Evolutionary conservation across 2,797 vertebrate species (phyloP).

Genomic region (Fundulus diaphanus): DNA sequence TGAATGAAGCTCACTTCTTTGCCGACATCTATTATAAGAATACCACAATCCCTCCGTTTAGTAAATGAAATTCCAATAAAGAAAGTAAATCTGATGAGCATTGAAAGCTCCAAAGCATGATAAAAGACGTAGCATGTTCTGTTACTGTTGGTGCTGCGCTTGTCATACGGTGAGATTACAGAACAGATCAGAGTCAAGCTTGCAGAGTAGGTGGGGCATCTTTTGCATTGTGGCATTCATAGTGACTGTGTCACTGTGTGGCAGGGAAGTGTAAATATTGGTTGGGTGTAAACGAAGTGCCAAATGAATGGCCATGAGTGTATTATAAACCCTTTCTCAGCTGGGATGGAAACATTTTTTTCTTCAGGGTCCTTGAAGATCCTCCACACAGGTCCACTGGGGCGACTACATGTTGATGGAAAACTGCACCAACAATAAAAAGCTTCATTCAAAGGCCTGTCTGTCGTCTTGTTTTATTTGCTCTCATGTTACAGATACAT

Average conservation of each 20-base stretch:
- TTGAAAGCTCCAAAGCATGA: not conserved
- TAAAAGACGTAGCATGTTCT: not conserved
- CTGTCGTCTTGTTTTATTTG: not conserved
- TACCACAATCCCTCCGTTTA: not conserved
- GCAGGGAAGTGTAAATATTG: not conserved
- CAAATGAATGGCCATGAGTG: not conserved
- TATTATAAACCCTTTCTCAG: slow-evolving; percentile 8
- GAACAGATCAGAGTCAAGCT: not conserved
- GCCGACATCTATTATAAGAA: not conserved
- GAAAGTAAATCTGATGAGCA: not conserved
- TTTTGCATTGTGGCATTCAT: not conserved
- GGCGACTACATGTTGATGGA: slow-evolving; percentile 35
- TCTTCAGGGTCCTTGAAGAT: slow-evolving; percentile 21
- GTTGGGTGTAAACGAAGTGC: not conserved
- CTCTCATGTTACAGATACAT: not conserved
- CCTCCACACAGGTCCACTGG: not conserved
- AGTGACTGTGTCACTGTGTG: not conserved
- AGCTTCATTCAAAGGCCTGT: slow-evolving; percentile 45
- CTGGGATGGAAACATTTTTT: slow-evolving; percentile 16
- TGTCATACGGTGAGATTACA: not conserved
- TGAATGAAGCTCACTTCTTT: not conserved
- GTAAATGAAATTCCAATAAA: not conserved
- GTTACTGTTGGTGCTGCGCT: not conserved
- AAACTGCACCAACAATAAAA: slow-evolving; percentile 66
- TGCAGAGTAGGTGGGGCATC: not conserved